Conservation (phyloP, 2,888 invertebrate genomes). For the Ischnus inquisitorius region DNA sequence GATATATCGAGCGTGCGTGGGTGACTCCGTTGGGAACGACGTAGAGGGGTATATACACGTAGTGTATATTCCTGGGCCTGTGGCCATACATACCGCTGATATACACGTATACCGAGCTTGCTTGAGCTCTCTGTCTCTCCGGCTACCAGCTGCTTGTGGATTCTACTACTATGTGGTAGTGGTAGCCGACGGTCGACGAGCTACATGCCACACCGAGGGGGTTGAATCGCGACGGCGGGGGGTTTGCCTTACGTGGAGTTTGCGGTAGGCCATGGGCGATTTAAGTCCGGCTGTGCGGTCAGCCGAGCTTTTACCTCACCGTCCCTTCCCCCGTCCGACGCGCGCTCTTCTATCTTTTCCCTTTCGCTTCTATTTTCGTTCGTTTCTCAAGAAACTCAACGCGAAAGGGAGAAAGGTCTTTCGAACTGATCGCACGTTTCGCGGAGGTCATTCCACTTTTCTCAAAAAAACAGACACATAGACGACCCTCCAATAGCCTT, state of each 20-base stretch:
- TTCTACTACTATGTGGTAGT: slow-evolving; percentile 54
- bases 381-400: not conserved
- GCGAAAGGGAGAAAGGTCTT: slow-evolving; percentile 36
- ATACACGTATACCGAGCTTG: slow-evolving; percentile 25
- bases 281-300: slow-evolving; percentile 68
- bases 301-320: slow-evolving; percentile 55
- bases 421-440: not conserved
- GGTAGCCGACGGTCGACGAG: slow-evolving; percentile 53
- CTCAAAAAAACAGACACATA: not conserved
- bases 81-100: slow-evolving; percentile 9
- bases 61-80: slow-evolving; percentile 50
- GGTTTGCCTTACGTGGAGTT: slow-evolving; percentile 77
- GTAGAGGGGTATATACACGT: slow-evolving; percentile 20
- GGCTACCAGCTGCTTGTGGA: slow-evolving; percentile 24
- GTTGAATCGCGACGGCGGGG: slow-evolving; percentile 62
- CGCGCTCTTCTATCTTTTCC: slow-evolving; percentile 20
- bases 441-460: not conserved
- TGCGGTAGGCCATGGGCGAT: slow-evolving; percentile 83
- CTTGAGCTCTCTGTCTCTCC: slow-evolving; percentile 47
- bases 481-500: not conserved
- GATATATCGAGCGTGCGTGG: slow-evolving; percentile 82
- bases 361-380: slow-evolving; percentile 11
- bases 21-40: slow-evolving; percentile 61
- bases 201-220: slow-evolving; percentile 48
- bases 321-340: slow-evolving; percentile 38